Conservation (phyloP, 2,888 invertebrate species). For the Acleris cristana region DNA sequence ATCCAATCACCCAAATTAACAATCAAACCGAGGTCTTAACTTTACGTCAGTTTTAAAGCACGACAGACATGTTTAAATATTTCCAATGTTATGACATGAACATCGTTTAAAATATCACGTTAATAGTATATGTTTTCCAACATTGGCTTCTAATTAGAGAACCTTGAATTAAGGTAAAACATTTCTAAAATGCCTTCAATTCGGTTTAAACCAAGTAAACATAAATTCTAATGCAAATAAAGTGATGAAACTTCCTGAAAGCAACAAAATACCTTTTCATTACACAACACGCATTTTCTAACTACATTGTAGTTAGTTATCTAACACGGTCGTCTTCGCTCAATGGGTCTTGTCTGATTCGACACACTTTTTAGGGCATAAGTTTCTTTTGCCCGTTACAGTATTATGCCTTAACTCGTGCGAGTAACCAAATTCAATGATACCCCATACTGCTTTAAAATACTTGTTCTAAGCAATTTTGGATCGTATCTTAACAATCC, state of each 20-base stretch:
- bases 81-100: no score
- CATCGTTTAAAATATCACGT: no score
- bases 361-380: conserved; percentile 44
- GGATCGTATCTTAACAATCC: not conserved
- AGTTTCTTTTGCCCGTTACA: conserved; percentile 18
- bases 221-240: conserved; percentile 11
- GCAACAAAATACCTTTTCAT: conserved; percentile 8
- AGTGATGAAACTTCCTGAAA: conserved; percentile 23
- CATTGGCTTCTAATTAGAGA: not conserved
- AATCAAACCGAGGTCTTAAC: no score
- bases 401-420: conserved; percentile 37
- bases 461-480: not conserved
- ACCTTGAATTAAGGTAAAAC: not conserved
- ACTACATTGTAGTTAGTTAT: conserved; percentile 23
- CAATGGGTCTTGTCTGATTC: conserved; percentile 40
- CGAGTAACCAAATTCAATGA: conserved; percentile 42
- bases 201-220: not conserved
- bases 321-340: conserved; percentile 17
- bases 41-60: no score
- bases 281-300: conserved; percentile 19
- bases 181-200: conserved; percentile 9
- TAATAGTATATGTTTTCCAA: not conserved
- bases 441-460: conserved; percentile 18
- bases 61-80: no score
- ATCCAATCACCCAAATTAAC: no score